Conservation (phyloP, 2,888 invertebrate genomes). For the Drosophila antonietae region DNA sequence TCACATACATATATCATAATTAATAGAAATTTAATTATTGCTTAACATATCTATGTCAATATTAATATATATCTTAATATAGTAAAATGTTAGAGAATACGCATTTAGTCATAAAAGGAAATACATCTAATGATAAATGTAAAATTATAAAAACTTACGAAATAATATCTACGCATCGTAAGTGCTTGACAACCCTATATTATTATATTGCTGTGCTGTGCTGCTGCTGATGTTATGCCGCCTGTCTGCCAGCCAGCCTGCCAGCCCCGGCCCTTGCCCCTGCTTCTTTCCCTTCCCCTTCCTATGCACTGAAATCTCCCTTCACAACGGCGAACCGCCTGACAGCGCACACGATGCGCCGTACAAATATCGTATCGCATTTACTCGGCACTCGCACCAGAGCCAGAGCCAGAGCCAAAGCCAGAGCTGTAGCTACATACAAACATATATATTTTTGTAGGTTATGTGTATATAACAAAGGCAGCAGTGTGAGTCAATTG, state of each 20-base stretch:
- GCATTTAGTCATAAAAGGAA: neutral
- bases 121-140: neutral
- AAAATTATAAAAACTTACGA: neutral
- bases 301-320: constrained; percentile 35
- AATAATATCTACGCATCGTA: constrained; percentile 24
- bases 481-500: constrained; percentile 71
- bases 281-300: constrained; percentile 22
- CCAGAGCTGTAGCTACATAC: constrained; percentile 50
- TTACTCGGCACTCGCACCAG: constrained; percentile 62
- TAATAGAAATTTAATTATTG: too few species aligned
- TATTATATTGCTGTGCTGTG: constrained; percentile 53
- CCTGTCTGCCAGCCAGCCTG: constrained; percentile 75
- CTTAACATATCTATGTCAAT: too few species aligned
- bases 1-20: too few species aligned
- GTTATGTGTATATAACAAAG: constrained; percentile 83
- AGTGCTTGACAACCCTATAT: constrained; percentile 59
- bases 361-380: constrained; percentile 75
- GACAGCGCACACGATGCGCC: constrained; percentile 75
- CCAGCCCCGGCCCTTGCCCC: constrained; percentile 38
- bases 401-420: constrained; percentile 49
- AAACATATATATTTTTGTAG: constrained; percentile 80
- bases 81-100: too few species aligned
- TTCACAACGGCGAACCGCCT: constrained; percentile 64
- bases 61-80: too few species aligned
- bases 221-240: constrained; percentile 78